phyloP scores from a whole-genome alignment of 2,888 invertebrate genomes.

The Epinotia nisella region DNA sequence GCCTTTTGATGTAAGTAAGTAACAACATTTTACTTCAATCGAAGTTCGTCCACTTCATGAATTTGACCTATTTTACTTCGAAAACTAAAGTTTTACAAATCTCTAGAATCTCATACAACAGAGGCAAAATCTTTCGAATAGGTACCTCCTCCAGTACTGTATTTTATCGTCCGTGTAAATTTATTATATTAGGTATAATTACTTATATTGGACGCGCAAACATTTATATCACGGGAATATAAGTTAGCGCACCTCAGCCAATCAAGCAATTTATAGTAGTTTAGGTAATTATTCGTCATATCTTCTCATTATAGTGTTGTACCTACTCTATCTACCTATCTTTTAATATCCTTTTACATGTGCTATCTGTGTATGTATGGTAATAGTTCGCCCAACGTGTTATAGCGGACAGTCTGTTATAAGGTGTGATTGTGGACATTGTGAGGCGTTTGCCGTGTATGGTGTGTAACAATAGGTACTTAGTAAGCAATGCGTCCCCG shows the following conservation, averaged over 20 bases:
- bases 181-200: not conserved
- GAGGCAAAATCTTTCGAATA: not conserved
- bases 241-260: not conserved
- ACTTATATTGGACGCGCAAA: not conserved
- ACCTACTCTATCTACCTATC: conserved; percentile 28
- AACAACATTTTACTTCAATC: not conserved
- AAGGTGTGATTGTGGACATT: conserved; percentile 34
- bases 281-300: conserved; percentile 34
- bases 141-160: not conserved
- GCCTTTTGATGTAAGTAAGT: not conserved
- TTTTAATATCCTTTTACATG: conserved; percentile 25
- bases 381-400: conserved; percentile 29
- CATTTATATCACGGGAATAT: not conserved
- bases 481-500: conserved; percentile 39
- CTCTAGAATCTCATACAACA: not conserved
- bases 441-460: conserved; percentile 25
- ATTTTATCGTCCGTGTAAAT: not conserved
- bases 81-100: not conserved
- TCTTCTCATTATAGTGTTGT: conserved; percentile 40
- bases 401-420: conserved; percentile 29
- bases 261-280: conserved; percentile 11
- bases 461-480: conserved; percentile 40
- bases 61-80: not conserved
- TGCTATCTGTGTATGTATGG: conserved; percentile 34
- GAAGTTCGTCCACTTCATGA: not conserved